A percentile compares a stretch with the other conserved stretches of the same genome.
Conservation (phyloP, 2,797 vertebrate genomes). For the Picus viridis region DNA sequence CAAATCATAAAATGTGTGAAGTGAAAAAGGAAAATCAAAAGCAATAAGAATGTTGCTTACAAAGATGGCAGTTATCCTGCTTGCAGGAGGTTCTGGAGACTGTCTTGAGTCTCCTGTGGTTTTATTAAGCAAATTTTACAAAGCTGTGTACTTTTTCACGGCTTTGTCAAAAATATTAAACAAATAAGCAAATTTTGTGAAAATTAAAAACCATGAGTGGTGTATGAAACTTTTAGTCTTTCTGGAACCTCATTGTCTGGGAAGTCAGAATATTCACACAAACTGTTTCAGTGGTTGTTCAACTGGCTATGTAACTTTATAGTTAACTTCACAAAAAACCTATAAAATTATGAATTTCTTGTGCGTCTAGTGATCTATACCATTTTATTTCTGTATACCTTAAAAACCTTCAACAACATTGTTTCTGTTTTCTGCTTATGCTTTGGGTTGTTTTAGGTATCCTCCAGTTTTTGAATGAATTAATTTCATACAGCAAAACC, state of each 20-base stretch:
- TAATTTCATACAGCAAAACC: neutral
- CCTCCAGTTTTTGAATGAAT: neutral
- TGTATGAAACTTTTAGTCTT: neutral
- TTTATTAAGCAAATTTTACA: neutral
- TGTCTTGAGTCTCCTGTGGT: neutral
- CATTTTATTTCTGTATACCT: neutral
- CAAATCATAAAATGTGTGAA: no score
- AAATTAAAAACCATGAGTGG: neutral
- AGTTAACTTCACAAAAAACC: neutral
- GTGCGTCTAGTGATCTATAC: neutral
- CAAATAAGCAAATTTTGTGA: neutral
- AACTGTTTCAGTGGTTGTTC: neutral
- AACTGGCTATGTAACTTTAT: neutral
- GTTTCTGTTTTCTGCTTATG: neutral
- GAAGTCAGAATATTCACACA: neutral
- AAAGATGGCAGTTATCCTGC: neutral
- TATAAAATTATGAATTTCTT: neutral
- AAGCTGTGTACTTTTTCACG: neutral
- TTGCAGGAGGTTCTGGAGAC: neutral
- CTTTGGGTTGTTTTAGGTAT: neutral
- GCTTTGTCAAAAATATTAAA: neutral
- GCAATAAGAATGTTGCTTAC: no score
- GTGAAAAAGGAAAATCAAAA: no score
- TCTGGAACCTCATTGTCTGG: neutral
- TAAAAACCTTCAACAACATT: neutral